Evolutionary conservation across 2,797 vertebrate genomes (phyloP).

Genomic region (Halcyon smyrnensis): DNA sequence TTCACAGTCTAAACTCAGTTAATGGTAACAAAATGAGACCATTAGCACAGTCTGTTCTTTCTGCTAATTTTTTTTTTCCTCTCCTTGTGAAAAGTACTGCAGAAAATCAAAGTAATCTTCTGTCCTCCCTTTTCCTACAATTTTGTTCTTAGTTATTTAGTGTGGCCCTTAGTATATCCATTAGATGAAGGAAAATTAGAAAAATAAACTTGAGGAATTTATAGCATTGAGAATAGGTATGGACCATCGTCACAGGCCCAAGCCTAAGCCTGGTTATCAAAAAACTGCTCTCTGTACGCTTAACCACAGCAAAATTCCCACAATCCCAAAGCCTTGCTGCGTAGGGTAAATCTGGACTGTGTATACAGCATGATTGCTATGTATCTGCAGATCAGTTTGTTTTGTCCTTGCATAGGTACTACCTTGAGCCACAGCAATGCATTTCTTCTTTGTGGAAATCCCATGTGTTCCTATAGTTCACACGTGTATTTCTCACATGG

Average conservation of each 20-base stretch:
- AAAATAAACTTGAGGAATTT: not conserved
- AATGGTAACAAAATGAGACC: constrained; percentile 44
- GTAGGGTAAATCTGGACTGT: not conserved
- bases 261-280: not conserved
- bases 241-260: not conserved
- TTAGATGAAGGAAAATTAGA: constrained; percentile 10
- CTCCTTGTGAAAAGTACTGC: constrained; percentile 9
- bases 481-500: not conserved
- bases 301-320: not conserved
- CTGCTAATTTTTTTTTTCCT: not conserved
- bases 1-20: constrained; percentile 58
- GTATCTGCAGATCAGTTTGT: not conserved
- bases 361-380: not conserved
- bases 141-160: constrained; percentile 1
- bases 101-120: constrained; percentile 43
- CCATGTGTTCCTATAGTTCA: not conserved
- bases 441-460: not conserved
- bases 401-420: not conserved
- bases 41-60: constrained; percentile 44
- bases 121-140: not conserved
- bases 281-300: not conserved
- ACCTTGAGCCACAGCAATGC: not conserved
- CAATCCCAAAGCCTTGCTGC: not conserved
- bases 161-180: constrained; percentile 39
- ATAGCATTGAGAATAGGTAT: not conserved